These are phyloP conservation scores for Anseranas semipalmata DNA, from an alignment of 2,113 vertebrate genomes.

Conservation along the genomic window DNA sequence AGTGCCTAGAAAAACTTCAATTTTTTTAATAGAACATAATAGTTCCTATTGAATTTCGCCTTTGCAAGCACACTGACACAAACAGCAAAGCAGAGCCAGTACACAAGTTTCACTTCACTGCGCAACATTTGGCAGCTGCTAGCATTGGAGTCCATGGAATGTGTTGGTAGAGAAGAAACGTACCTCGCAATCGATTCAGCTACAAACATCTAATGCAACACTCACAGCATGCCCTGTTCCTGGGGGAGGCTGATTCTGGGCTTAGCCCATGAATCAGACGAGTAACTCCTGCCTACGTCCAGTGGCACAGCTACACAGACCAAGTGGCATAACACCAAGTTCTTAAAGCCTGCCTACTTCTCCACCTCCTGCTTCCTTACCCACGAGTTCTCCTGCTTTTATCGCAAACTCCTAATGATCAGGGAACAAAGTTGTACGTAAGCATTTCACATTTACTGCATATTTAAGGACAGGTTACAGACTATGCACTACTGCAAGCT, in stretches of 20 bases:
- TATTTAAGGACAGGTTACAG: neutral
- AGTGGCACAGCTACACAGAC: neutral
- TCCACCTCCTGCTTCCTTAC: neutral
- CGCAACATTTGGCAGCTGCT: neutral
- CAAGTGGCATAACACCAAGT: neutral
- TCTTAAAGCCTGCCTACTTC: neutral
- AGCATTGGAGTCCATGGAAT: neutral
- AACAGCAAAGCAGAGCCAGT: neutral
- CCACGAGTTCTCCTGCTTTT: neutral
- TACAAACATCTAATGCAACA: neutral
- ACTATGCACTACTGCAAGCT: accelerated
- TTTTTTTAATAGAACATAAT: neutral
- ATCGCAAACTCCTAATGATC: neutral
- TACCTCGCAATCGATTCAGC: neutral
- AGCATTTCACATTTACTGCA: neutral
- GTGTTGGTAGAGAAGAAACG: neutral
- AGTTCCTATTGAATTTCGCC: neutral
- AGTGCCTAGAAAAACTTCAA: neutral
- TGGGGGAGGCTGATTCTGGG: neutral
- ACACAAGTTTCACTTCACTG: neutral
- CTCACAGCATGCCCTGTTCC: constrained; percentile 6
- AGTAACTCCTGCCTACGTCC: neutral
- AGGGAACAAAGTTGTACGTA: neutral
- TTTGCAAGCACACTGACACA: neutral
- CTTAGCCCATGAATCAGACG: neutral